Percentiles rank a stretch among this genome's conserved stretches.
Evolutionary conservation across 1,140 invertebrate species (phyloP).

Genomic region (Chionoecetes opilio): DNA sequence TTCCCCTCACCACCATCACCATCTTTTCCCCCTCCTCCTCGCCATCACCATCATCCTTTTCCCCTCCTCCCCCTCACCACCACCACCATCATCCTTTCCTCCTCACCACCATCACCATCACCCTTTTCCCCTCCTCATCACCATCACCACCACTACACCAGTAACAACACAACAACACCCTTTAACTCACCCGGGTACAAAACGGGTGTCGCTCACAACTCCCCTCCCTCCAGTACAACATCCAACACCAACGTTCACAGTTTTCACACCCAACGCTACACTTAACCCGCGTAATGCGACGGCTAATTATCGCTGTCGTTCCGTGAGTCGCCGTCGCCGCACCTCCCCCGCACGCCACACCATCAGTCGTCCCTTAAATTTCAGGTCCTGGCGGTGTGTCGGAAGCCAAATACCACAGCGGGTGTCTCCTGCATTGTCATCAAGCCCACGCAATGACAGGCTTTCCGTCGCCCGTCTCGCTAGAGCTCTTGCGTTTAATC

Average conservation of each 20-base stretch:
- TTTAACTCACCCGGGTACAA: background rate
- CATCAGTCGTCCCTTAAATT: conserved; percentile 3
- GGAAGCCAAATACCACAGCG: conserved; percentile 35
- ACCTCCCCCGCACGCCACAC: background rate
- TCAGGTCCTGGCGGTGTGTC: conserved; percentile 37
- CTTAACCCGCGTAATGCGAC: conserved; percentile 35
- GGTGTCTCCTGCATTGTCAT: conserved; percentile 33
- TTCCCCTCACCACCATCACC: background rate
- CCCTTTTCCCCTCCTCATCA: background rate
- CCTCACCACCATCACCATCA: background rate
- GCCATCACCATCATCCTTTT: background rate
- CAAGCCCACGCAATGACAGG: background rate
- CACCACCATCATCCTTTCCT: background rate
- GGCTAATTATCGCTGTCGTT: conserved; percentile 45
- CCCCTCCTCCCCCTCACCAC: background rate
- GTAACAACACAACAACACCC: background rate
- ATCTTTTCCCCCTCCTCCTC: background rate
- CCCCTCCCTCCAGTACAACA: background rate
- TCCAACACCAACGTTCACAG: conserved; percentile 4
- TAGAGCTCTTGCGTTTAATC: conserved; percentile 36
- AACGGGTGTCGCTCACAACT: background rate
- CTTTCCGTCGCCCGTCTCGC: background rate
- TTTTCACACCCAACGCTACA: background rate
- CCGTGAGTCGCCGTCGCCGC: background rate
- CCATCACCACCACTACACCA: background rate